Evolutionary conservation across 2,797 vertebrate species (phyloP).

Genomic region (Channa striata): DNA sequence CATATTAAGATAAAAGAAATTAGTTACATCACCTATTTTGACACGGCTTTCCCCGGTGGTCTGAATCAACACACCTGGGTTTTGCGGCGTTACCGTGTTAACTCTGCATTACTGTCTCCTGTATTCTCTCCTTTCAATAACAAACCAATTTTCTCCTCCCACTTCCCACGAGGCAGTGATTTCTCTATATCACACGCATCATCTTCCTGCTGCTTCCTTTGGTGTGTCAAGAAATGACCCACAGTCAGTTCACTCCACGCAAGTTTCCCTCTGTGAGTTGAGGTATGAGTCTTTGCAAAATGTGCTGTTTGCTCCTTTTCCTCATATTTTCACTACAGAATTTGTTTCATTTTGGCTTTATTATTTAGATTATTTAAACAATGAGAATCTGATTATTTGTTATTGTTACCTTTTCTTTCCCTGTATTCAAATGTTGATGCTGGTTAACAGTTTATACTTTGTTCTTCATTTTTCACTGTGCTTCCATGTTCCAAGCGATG

Average conservation of each 20-base stretch:
- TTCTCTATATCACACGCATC: conserved; percentile 43
- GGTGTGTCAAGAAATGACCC: conserved; percentile 17
- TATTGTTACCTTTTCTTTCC: conserved; percentile 9
- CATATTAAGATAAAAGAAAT: conserved; percentile 12
- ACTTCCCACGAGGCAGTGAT: conserved; percentile 36
- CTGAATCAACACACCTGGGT: conserved; percentile 49
- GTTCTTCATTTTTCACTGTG: conserved; percentile 12
- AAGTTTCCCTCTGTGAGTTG: neutral
- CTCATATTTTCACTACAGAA: neutral
- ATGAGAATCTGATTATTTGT: no score
- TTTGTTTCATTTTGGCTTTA: neutral
- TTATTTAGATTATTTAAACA: no score
- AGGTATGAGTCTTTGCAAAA: neutral
- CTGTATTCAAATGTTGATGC: neutral
- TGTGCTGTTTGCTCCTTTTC: neutral
- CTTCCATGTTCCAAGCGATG: conserved; percentile 8
- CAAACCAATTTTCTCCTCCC: conserved; percentile 45
- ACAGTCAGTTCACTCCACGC: conserved; percentile 13
- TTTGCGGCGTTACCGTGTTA: conserved; percentile 50
- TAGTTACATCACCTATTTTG: conserved; percentile 36
- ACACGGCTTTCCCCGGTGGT: conserved; percentile 12
- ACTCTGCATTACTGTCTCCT: conserved; percentile 20
- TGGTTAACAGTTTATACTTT: conserved; percentile 32
- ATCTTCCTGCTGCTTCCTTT: conserved; percentile 23
- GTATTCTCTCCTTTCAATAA: conserved; percentile 26